A percentile compares a stretch with the other conserved stretches of the same genome.
These are phyloP conservation scores for Sorex maritimensis DNA, from an alignment of 2,797 vertebrate species.

Conservation along the genomic window DNA sequence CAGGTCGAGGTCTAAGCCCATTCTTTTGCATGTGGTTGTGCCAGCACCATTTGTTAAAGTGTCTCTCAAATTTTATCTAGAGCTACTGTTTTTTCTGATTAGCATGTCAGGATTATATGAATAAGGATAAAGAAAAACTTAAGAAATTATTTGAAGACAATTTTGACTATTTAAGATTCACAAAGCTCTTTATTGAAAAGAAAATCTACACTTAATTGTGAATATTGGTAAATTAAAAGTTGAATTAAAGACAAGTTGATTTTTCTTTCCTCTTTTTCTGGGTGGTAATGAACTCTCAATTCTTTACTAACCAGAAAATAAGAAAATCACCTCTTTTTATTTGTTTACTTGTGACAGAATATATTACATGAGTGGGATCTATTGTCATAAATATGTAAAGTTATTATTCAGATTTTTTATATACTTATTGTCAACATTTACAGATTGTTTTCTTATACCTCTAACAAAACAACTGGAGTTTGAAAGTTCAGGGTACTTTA, in stretches of 20 bases:
- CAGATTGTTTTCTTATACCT: slow-evolving; percentile 5
- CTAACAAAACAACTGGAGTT: slow-evolving; percentile 19
- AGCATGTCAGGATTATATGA: not conserved
- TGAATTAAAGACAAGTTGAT: slow-evolving; percentile 42
- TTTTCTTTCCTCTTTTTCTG: not conserved
- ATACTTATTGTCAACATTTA: slow-evolving; percentile 58
- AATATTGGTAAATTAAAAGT: slow-evolving; percentile 64
- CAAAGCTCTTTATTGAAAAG: slow-evolving; percentile 34
- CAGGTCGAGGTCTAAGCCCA: no score
- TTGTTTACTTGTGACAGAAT: not conserved
- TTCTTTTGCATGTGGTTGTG: no score
- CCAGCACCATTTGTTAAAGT: no score
- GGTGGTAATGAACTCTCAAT: slow-evolving; percentile 43
- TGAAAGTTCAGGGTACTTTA: slow-evolving; percentile 6
- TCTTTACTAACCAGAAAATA: not conserved
- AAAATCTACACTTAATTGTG: slow-evolving; percentile 7
- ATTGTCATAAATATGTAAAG: not conserved
- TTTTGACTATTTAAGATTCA: slow-evolving; percentile 52
- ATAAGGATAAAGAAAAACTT: slow-evolving; percentile 31
- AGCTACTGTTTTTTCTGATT: not conserved
- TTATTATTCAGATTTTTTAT: slow-evolving; percentile 33
- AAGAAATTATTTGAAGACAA: slow-evolving; percentile 23
- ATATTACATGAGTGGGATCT: not conserved
- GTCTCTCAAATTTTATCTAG: not conserved
- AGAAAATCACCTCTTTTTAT: slow-evolving; percentile 20